Base-by-base conservation (phyloP, 2,113 vertebrate genomes). In the Ceratotherium simum region DNA sequence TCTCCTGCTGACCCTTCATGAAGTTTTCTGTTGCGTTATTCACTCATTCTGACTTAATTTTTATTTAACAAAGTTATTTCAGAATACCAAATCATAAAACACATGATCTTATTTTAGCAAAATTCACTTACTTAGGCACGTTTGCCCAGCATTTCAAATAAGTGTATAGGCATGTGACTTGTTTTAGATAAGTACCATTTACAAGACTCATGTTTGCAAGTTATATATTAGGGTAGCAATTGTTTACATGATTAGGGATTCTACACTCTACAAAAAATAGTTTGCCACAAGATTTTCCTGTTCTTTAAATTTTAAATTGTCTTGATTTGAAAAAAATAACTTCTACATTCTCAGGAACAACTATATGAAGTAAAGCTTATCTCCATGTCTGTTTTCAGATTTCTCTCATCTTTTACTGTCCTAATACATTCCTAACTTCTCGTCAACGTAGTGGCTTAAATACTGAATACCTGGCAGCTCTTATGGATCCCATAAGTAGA, bases 311-410 rank as follows among this genome's bases (percentile, higher is more conserved):
- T 92, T 81, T 83, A 67, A 95, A 93, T 69, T 79, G 31, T 91
- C 78, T 86, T 79, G 42, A 79, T 73, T 70, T 33, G 78, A 79
- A 90, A 56, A 56, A 14, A 72, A 33, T 65, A 81, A 70, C 56
- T 90, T 96, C 33, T 70, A 29, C 73, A 92, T 96, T 96, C 97
- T 98, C 97, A 97, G 98, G 97, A 97, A 97, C 84, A 92, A 84
- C 42, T 60, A 56, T 23, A 58, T 46, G 72, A 90, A 82, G 42
- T 56, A 78, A 92, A 91, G 69, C n/a, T 27, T 75, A 54, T 36
- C 27, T 79, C 83, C 25, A 14, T 80, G 72, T 65, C 56, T 85
- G 67, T 83, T 69, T 56, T n/a, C 69, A 67, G 36, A 33, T 75
- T 87, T 46, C 48, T 48, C 39, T 79, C 31, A 6, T 90, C 88